These are phyloP conservation scores for Drosophila hamatofila DNA, from an alignment of 2,888 invertebrate genomes.

Conservation along the genomic window DNA sequence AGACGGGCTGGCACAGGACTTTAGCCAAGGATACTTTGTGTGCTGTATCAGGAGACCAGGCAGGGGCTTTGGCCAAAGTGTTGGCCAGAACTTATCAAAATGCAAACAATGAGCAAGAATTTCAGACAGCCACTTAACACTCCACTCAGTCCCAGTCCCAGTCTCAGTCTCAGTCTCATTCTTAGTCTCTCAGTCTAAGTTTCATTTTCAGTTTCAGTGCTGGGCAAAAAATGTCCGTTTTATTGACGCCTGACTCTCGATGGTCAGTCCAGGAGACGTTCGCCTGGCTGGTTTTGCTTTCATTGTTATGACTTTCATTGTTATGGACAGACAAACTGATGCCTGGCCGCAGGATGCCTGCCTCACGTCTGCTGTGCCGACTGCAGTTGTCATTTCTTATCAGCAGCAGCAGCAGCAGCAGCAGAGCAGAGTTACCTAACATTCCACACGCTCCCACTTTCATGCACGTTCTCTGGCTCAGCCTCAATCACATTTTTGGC, in stretches of 20 bases:
- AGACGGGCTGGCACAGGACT: background rate
- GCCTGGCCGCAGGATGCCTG: background rate
- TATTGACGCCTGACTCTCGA: conserved; percentile 50
- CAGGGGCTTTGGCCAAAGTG: conserved; percentile 21
- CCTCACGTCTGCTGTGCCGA: conserved; percentile 18
- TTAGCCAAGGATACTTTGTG: conserved; percentile 18
- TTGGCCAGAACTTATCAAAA: conserved; percentile 51
- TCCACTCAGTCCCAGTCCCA: conserved; percentile 2
- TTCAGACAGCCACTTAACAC: conserved; percentile 47
- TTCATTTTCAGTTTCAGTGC: background rate
- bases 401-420: conserved; percentile 26
- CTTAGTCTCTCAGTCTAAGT: conserved; percentile 6
- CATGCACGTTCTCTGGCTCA: background rate
- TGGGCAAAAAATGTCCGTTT: conserved; percentile 30
- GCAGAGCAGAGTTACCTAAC: conserved; percentile 24
- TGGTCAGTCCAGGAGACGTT: conserved; percentile 26
- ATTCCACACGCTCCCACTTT: background rate
- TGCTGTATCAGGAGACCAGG: conserved; percentile 1
- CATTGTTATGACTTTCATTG: conserved; percentile 61
- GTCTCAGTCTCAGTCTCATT: background rate
- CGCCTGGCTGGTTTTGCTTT: conserved; percentile 31
- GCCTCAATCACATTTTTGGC: conserved; percentile 2
- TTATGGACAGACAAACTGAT: conserved; percentile 47
- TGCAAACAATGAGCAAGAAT: conserved; percentile 51
- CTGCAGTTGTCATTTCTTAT: conserved; percentile 65